Conservation (phyloP, 1,140 invertebrate species). For the Contarinia nasturtii region DNA sequence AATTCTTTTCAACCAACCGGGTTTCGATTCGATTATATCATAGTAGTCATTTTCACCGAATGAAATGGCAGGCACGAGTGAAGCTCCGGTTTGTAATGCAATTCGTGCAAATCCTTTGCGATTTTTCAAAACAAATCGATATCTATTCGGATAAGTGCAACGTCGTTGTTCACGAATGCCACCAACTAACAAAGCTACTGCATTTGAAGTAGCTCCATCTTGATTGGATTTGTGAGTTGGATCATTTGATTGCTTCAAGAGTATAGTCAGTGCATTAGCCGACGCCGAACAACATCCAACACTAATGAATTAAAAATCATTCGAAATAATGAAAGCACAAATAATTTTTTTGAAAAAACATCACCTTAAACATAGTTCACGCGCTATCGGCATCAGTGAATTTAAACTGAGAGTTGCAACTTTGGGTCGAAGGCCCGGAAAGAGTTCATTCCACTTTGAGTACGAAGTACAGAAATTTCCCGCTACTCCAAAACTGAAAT, state of each 20-base stretch:
- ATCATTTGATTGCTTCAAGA: slow-evolving; percentile 21
- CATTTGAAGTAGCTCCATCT: slow-evolving; percentile 21
- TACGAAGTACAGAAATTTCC: slow-evolving; percentile 62
- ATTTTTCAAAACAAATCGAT: slow-evolving; percentile 46
- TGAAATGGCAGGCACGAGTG: slow-evolving; percentile 71
- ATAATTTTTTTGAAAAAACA: no score
- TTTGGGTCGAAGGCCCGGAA: slow-evolving; percentile 55
- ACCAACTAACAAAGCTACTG: slow-evolving; percentile 48
- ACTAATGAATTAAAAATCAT: no score
- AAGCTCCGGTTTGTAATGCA: slow-evolving; percentile 53
- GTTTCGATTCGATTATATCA: slow-evolving; percentile 54
- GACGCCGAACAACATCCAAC: slow-evolving; percentile 41
- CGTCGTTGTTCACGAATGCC: slow-evolving; percentile 63
- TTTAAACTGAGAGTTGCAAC: slow-evolving; percentile 60
- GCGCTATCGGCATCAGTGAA: slow-evolving; percentile 62
- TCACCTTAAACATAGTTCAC: slow-evolving; percentile 49
- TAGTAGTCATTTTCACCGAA: slow-evolving; percentile 80
- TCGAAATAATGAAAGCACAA: no score
- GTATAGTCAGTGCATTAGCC: slow-evolving; percentile 27
- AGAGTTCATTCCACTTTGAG: slow-evolving; percentile 45
- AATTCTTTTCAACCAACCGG: no score
- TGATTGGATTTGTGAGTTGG: slow-evolving; percentile 12
- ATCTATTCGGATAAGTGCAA: slow-evolving; percentile 46
- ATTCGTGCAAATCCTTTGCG: slow-evolving; percentile 65
- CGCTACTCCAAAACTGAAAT: slow-evolving; percentile 44